Base-by-base conservation (phyloP, 2,797 vertebrate species). In the Sparidentex hasta region DNA sequence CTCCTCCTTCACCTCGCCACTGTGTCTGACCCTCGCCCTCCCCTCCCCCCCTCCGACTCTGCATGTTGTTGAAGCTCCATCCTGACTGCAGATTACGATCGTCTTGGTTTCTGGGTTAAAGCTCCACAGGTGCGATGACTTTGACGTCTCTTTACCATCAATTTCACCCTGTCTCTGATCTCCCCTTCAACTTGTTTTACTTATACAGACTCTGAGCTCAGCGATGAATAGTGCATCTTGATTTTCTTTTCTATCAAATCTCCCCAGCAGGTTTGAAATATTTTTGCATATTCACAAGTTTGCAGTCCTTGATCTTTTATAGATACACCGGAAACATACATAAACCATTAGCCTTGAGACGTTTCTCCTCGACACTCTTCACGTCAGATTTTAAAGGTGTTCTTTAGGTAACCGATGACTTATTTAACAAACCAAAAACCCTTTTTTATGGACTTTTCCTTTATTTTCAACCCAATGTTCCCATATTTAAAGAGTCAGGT, bases 31-130 rank as follows among this genome's bases (percentile, higher is more conserved):
- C 86, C 65, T 21, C 55, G 21, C 27, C 25, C 65, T 21, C 55
- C 33, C 27, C 29, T 12, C 57, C 59, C 46, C 2, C 2, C 18
- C 11, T 50, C 29, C 51, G 0, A 14, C 51, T 63, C 58, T 48
- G 46, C 59, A 58, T 70, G 65, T 57, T 78, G 68, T 76, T 58
- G 76, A 77, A 27, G 69, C 76, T 23, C 55, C 81, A 68, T 77
- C 80, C 75, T 78, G 80, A 73, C 47, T 58, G 5, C 71, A 76
- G 56, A 77, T 38, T 33, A 41, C 2, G 3, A 71, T 75, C 62
- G 12, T 59, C 55, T 65, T 62, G 62, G 79, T 82, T 88, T 87
- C 84, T 85, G 71, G 71, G 78, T 86, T 76, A 25, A 11, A 58
- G 74, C 69, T 83, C 65, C 33, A 67, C 76, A 85, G 79, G 75